A percentile compares a stretch with the other conserved stretches of the same genome.
Conservation (phyloP, 2,797 vertebrate species). For the Hoplostethus mediterraneus region DNA sequence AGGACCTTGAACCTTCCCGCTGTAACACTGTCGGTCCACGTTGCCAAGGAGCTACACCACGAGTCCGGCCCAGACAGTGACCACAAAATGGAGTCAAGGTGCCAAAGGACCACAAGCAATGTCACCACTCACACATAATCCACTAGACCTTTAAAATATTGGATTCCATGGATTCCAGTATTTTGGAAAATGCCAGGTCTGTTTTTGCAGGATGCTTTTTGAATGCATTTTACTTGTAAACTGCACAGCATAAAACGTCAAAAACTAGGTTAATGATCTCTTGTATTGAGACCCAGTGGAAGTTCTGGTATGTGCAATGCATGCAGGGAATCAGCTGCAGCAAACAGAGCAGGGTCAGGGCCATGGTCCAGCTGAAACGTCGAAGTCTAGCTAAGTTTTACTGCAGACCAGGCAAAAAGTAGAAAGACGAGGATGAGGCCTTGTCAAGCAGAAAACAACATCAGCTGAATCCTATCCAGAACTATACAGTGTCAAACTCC, state of each 20-base stretch:
- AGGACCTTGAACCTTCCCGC: conserved; percentile 74
- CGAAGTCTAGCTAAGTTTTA: conserved; percentile 41
- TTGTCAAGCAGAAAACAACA: conserved; percentile 60
- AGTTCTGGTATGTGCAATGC: not conserved
- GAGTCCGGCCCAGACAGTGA: conserved; percentile 20
- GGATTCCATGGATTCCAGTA: not conserved
- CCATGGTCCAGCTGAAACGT: conserved; percentile 43
- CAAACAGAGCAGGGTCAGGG: conserved; percentile 35
- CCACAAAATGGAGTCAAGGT: conserved; percentile 16
- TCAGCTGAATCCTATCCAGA: conserved; percentile 62
- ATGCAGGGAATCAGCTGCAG: conserved; percentile 20
- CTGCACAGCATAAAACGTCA: not conserved
- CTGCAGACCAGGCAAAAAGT: conserved; percentile 42
- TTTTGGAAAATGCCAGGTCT: not conserved
- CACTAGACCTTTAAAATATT: not conserved
- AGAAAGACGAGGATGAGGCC: conserved; percentile 33
- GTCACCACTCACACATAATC: not conserved
- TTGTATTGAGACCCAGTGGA: not conserved
- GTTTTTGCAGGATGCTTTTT: not conserved
- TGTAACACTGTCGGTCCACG: conserved; percentile 50
- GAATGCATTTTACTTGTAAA: not conserved
- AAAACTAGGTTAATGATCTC: not conserved
- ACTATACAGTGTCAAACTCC: conserved; percentile 71
- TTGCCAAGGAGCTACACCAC: conserved; percentile 54
- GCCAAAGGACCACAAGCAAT: conserved; percentile 5